Base-by-base conservation (phyloP, 64 coral and sea anemone genomes). In the Montipora cactus region DNA sequence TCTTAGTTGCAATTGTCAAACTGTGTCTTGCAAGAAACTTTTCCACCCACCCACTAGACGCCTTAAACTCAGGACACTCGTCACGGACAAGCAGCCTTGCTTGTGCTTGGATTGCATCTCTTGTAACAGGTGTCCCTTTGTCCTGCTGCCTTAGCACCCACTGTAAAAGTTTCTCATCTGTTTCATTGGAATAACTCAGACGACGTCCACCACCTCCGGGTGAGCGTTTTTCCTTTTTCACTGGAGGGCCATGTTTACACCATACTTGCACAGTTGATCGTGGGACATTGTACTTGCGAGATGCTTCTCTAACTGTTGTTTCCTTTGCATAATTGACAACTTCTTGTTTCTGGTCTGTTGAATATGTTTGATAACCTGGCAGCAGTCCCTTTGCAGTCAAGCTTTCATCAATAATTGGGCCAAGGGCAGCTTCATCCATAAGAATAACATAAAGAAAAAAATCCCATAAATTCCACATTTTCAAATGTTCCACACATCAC, bases 11-110 rank as follows among this genome's bases (percentile, higher is more conserved):
- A 61, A 98, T 88, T 15, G 90, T 88, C 77, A 98, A 80, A 80
- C 94, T 98, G 69, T 98, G 97, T 19, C 97, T 89, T 46, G 84
- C 91, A 51, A 98, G 88, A 79, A 98, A 96, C 62, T 98, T 98
- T n/a, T 98, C 97, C 46, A 98, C 97, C 97, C 97, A 98, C 10
- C 97, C 97, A 96, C 97, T 98, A 0, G 97, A 98, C 4, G 97
- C 97, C 59, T 98, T 98, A 67, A 98, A 98, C 22, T 98, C 97
- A 49, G 97, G 97, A 87, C 97, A 98, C 23, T 98, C 97, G 51
- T 96, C 92, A 23, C 94, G 83, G 55, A 98, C 90, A 49, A 98
- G 74, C 25, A 53, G 67, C 12, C 95, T 88, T 22, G 97, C 97
- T 79, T 96, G 94, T 0, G 83, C 53, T 57, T 98, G 97, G 18